phyloP scores from a whole-genome alignment of 1,140 invertebrate genomes.

The Drosophila malerkotliana region DNA sequence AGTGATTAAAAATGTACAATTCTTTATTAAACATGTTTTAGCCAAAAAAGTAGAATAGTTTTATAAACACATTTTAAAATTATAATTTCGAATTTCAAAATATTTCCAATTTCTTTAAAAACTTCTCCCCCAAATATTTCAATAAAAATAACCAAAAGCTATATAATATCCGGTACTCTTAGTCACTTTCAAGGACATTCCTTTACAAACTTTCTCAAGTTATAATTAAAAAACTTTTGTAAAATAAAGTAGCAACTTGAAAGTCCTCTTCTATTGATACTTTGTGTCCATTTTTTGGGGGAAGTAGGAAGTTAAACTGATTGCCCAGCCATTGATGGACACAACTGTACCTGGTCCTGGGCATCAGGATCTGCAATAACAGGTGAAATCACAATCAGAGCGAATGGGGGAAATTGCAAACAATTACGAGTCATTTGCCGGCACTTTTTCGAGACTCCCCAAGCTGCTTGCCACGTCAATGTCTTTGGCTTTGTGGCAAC shows the following conservation, averaged over 20 bases:
- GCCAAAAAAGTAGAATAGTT: no score
- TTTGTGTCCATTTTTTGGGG: not conserved
- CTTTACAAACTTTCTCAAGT: not conserved
- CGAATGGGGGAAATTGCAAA: constrained; percentile 29
- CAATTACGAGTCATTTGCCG: constrained; percentile 43
- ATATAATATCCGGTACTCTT: no score
- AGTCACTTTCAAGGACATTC: no score
- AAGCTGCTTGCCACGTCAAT: constrained; percentile 50
- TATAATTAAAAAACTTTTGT: not conserved
- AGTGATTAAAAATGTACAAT: no score
- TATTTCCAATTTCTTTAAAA: no score
- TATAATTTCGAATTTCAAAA: no score
- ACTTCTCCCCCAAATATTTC: no score
- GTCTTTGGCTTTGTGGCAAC: constrained; percentile 52
- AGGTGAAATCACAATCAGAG: constrained; percentile 7
- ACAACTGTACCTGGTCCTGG: not conserved
- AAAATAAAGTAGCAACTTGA: not conserved
- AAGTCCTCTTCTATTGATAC: not conserved
- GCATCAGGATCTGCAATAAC: constrained; percentile 1
- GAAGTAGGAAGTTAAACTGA: not conserved
- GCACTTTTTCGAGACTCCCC: constrained; percentile 13
- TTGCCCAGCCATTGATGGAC: not conserved
- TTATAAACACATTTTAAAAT: no score
- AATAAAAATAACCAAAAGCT: no score
- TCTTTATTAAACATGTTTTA: no score